A percentile compares a stretch with the other conserved stretches of the same genome.
These are phyloP conservation scores for Spilosoma lubricipeda DNA, from an alignment of 2,888 invertebrate genomes.

Conservation along the genomic window DNA sequence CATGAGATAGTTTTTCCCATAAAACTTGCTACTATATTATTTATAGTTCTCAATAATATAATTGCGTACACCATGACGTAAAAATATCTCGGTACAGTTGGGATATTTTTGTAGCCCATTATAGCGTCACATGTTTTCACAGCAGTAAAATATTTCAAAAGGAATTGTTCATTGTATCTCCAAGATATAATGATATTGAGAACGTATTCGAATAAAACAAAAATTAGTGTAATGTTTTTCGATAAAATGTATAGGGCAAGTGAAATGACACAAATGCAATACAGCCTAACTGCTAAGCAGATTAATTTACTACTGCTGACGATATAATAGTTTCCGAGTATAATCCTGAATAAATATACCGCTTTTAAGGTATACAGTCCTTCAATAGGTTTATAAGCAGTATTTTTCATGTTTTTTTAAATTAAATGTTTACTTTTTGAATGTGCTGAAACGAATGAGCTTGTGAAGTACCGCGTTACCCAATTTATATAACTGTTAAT, in stretches of 20 bases:
- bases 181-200: neutral
- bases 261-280: constrained; percentile 1
- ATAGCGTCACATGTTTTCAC: constrained; percentile 11
- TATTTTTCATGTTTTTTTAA: neutral
- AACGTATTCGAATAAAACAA: neutral
- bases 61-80: neutral
- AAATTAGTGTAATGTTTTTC: neutral
- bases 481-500: neutral
- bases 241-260: neutral
- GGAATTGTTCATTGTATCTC: constrained; percentile 5
- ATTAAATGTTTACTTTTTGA: neutral
- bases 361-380: neutral
- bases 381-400: neutral
- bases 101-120: constrained; percentile 7
- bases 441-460: neutral
- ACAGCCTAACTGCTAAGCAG: neutral
- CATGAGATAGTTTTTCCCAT: neutral
- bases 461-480: fast-evolving
- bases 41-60: neutral
- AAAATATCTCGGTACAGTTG: neutral
- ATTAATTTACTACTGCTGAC: constrained; percentile 4
- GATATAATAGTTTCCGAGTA: constrained; percentile 13
- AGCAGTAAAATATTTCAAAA: constrained; percentile 11
- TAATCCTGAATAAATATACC: constrained; percentile 9
- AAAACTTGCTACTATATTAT: neutral